These are phyloP conservation scores for Cylas formicarius DNA, from an alignment of 1,140 invertebrate genomes.

Conservation along the genomic window DNA sequence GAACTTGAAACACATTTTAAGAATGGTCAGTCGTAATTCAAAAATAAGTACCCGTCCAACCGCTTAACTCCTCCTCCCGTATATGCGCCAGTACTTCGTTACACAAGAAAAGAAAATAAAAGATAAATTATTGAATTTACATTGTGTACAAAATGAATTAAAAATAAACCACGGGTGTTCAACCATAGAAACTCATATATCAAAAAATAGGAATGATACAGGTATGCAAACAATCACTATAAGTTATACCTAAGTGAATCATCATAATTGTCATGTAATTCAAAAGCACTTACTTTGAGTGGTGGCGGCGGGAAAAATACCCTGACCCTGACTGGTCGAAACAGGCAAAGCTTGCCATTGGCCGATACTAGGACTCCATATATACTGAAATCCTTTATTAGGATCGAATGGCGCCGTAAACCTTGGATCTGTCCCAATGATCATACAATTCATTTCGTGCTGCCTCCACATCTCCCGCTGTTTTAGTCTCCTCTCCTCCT, in stretches of 20 bases:
- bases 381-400: conserved; percentile 49
- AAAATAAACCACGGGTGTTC: no score
- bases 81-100: no score
- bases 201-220: no score
- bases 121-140: background rate
- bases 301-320: conserved; percentile 17
- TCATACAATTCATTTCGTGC: conserved; percentile 54
- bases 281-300: conserved; percentile 28
- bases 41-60: no score
- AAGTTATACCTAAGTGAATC: no score
- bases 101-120: background rate
- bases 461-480: conserved; percentile 57
- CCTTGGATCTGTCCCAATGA: conserved; percentile 52
- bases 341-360: conserved; percentile 54
- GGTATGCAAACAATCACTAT: no score
- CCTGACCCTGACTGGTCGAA: conserved; percentile 22
- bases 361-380: conserved; percentile 52
- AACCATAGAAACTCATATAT: no score
- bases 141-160: no score
- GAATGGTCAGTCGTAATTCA: no score
- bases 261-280: conserved; percentile 17
- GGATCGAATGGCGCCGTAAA: conserved; percentile 50
- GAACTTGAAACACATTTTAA: no score
- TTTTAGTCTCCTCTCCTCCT: conserved; percentile 53
- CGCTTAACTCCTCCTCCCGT: no score